phyloP scores from a whole-genome alignment of 2,797 vertebrate genomes.

The Parauchenoglanis punctatus region DNA sequence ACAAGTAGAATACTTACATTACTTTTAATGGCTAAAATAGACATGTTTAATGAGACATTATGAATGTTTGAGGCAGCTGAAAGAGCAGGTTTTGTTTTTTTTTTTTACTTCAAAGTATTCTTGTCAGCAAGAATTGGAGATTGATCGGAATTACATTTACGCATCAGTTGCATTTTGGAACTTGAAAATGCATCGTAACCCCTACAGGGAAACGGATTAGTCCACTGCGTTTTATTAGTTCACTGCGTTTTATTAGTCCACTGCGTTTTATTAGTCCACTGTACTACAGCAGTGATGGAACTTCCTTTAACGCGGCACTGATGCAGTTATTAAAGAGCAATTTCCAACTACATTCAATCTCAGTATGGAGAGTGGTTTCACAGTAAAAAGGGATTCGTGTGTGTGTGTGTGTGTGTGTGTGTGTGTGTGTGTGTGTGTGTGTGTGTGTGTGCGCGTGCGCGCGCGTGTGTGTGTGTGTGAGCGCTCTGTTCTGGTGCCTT shows the following conservation, averaged over 20 bases:
- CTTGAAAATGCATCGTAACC: background rate
- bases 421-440: background rate
- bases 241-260: background rate
- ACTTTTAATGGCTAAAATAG: background rate
- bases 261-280: background rate
- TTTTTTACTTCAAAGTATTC: background rate
- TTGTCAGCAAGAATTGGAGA: background rate
- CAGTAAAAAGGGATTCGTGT: background rate
- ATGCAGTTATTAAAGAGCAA: background rate
- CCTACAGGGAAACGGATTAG: background rate
- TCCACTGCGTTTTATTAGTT: background rate
- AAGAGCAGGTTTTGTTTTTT: background rate
- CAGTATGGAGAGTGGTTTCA: background rate
- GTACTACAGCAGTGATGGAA: background rate
- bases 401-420: constrained; percentile 7
- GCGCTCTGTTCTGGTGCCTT: background rate
- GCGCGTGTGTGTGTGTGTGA: background rate
- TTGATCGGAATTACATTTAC: background rate
- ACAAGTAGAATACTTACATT: no score
- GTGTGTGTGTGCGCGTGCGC: background rate
- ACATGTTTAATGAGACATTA: background rate
- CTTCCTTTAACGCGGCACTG: background rate
- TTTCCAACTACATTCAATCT: background rate
- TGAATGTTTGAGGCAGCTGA: background rate
- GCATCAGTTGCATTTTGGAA: background rate